These are phyloP conservation scores for Falco punctatus DNA, from an alignment of 2,113 vertebrate genomes.

Conservation along the genomic window DNA sequence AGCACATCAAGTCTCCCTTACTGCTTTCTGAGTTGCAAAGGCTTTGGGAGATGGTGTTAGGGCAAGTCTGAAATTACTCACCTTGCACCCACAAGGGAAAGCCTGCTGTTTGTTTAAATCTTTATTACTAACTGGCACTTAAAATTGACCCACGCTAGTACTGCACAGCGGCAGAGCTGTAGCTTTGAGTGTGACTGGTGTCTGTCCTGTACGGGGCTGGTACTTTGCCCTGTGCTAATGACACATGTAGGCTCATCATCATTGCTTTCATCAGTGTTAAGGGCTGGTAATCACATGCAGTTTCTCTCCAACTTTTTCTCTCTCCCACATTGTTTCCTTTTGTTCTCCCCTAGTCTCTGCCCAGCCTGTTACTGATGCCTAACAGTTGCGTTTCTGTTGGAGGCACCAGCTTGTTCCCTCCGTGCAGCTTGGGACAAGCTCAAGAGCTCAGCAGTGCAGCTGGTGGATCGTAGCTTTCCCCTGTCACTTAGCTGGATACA, in stretches of 20 bases:
- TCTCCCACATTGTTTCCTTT: not conserved
- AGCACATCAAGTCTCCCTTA: not conserved
- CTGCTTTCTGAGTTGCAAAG: not conserved
- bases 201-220: accelerated
- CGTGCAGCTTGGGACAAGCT: not conserved
- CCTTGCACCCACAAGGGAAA: not conserved
- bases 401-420: not conserved
- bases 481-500: not conserved
- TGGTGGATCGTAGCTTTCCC: not conserved
- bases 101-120: not conserved
- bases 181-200: not conserved
- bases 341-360: not conserved
- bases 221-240: not conserved
- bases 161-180: not conserved
- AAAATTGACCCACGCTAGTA: accelerated
- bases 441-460: not conserved
- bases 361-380: not conserved
- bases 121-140: not conserved
- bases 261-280: not conserved
- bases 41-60: not conserved
- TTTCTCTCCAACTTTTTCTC: not conserved
- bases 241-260: not conserved
- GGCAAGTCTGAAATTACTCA: not conserved
- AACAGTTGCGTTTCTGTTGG: accelerated
- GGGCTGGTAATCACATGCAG: not conserved